Conservation (phyloP, 2,113 vertebrate genomes). For the Chloroceryle aenea region DNA sequence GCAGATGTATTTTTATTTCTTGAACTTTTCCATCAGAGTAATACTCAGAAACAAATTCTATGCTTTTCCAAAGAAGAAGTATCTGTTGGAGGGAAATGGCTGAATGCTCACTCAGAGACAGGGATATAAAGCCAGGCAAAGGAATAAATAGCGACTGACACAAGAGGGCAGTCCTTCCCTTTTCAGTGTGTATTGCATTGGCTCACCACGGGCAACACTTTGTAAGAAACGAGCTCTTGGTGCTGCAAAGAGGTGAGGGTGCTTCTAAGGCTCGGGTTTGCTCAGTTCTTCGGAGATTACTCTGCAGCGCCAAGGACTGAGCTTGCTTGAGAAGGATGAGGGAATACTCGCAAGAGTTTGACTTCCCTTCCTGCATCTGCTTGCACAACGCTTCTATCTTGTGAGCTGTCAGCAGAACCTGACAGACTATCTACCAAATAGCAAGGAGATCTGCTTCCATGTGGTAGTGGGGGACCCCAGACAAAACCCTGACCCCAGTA, state of each 20-base stretch:
- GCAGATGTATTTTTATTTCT: not conserved
- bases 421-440: not conserved
- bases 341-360: not conserved
- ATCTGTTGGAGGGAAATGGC: not conserved
- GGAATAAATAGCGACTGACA: not conserved
- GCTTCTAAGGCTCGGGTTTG: not conserved
- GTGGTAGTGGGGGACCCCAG: not conserved
- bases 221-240: not conserved
- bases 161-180: constrained; percentile 42
- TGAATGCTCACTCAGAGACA: not conserved
- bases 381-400: not conserved
- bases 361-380: not conserved
- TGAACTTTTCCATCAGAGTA: not conserved
- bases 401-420: not conserved
- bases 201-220: fast-evolving
- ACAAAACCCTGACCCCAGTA: not conserved
- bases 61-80: not conserved
- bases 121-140: not conserved
- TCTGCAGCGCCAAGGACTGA: not conserved
- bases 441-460: not conserved
- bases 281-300: not conserved
- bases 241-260: not conserved
- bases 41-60: not conserved
- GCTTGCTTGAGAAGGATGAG: not conserved
- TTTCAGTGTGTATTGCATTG: not conserved